Percentiles rank a stretch among this genome's conserved stretches.
phyloP scores from a whole-genome alignment of 1,140 invertebrate species.

The Brachionus sp. region DNA sequence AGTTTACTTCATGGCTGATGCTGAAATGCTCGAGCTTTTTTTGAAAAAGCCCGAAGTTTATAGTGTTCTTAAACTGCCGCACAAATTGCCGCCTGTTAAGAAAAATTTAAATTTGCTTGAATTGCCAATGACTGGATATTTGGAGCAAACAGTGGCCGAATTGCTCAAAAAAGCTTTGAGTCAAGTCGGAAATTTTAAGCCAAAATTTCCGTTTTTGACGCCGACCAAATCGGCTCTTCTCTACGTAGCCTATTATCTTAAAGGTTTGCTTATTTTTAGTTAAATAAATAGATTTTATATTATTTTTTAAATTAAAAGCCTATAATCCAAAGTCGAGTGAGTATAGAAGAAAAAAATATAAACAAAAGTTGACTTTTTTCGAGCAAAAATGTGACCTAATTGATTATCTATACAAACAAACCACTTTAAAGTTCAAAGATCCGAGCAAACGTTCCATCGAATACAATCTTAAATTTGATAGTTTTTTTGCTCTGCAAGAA shows the following conservation, averaged over 20 bases:
- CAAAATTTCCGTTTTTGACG: constrained; percentile 60
- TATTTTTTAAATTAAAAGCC: background rate
- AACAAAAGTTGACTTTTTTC: constrained; percentile 57
- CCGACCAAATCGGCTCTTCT: constrained; percentile 56
- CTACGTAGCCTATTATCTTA: constrained; percentile 57
- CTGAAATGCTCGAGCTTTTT: constrained; percentile 57
- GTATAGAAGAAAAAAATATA: constrained; percentile 58
- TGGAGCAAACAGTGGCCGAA: constrained; percentile 58
- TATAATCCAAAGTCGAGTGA: constrained; percentile 59
- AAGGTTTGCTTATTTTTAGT: constrained; percentile 48
- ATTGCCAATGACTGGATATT: constrained; percentile 59
- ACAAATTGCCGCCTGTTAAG: constrained; percentile 54
- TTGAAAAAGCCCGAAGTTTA: constrained; percentile 53
- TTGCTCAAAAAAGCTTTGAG: constrained; percentile 57
- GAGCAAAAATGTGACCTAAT: constrained; percentile 59
- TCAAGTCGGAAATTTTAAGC: constrained; percentile 57
- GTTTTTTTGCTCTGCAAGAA: constrained; percentile 52
- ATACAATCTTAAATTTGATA: constrained; percentile 57
- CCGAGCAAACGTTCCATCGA: constrained; percentile 53
- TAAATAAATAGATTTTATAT: background rate
- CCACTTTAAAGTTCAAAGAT: constrained; percentile 56
- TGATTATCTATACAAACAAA: constrained; percentile 56
- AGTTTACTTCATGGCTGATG: constrained; percentile 53
- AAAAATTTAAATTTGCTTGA: constrained; percentile 47
- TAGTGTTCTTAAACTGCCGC: constrained; percentile 46